Percentiles rank a stretch among this genome's conserved stretches.
Evolutionary conservation across 2,797 vertebrate genomes (phyloP).

Genomic region (Momotus momota): DNA sequence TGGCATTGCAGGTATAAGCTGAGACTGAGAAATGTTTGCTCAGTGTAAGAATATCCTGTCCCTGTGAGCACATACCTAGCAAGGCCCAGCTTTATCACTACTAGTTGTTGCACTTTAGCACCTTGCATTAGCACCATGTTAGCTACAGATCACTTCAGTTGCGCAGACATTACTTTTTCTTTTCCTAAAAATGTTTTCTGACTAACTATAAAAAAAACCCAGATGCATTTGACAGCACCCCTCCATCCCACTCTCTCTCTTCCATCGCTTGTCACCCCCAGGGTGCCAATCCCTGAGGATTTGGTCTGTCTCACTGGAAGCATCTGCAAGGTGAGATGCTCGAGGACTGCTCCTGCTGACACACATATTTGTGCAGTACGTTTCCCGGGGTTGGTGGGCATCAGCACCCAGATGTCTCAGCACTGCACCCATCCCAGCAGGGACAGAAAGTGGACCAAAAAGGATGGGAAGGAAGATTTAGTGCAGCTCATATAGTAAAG

Average conservation of each 20-base stretch:
- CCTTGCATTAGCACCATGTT: background rate
- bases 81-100: background rate
- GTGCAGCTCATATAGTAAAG: background rate
- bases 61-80: background rate
- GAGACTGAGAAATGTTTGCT: background rate
- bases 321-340: background rate
- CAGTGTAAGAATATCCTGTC: background rate
- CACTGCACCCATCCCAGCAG: accelerated
- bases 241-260: background rate
- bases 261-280: background rate
- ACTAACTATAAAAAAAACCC: background rate
- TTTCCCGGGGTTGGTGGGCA: background rate
- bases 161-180: background rate
- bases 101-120: background rate
- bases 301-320: background rate
- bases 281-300: too few relatives aligned
- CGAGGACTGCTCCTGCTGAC: background rate
- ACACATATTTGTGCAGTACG: accelerated
- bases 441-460: background rate
- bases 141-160: background rate
- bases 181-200: background rate
- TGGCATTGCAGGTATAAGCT: background rate
- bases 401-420: accelerated
- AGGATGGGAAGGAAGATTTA: background rate
- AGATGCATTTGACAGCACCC: background rate